Evolutionary conservation across 2,888 invertebrate genomes (phyloP), one percentile per base, ranked within the genome.

Genomic region (Antheraea assamensis): DNA sequence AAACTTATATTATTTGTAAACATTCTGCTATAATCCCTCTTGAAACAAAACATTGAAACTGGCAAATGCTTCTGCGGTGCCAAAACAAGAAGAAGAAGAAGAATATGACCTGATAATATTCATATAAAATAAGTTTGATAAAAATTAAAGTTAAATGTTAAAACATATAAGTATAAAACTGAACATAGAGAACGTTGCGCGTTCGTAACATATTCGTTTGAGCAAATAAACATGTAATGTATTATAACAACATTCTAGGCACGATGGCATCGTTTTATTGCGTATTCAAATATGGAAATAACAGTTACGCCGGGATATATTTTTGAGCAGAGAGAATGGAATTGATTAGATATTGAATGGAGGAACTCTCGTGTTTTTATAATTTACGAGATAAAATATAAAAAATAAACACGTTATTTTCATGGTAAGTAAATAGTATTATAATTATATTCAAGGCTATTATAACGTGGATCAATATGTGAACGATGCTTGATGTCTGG

Each of bases 201-300:
- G 21, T 31, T 68, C 35, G 21, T 35, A 35, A n/a, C 68, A 10
- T n/a, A 68, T 35, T 68, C 68, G 68, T 35, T n/a, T 35, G 7
- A 68, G n/a, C 35, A n/a, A 68, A 35, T 68, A 35, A 68, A 35
- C 35, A 68, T 68, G 68, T 68, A 35, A 35, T 21, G 35, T 35
- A 21, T 31, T 68, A 35, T 35, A 68, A 68, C 66, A 35, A 68
- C 68, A 68, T n/a, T 13, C 2, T 19, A 35, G 35, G 21, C 35
- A n/a, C 68, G 68, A 35, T 68, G 68, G 7, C 35, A 21, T 68
- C 31, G 68, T 68, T 68, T 35, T 68, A 68, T 35, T 68, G 35
- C 21, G 2, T 68, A 68, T 68, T 35, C 68, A 68, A n/a, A 68
- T 68, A 68, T 68, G 68, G 35, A 68, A 68, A 68, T 68, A 68